These are phyloP conservation scores for Dendrolimus punctatus DNA, from an alignment of 1,140 invertebrate genomes.

Conservation along the genomic window DNA sequence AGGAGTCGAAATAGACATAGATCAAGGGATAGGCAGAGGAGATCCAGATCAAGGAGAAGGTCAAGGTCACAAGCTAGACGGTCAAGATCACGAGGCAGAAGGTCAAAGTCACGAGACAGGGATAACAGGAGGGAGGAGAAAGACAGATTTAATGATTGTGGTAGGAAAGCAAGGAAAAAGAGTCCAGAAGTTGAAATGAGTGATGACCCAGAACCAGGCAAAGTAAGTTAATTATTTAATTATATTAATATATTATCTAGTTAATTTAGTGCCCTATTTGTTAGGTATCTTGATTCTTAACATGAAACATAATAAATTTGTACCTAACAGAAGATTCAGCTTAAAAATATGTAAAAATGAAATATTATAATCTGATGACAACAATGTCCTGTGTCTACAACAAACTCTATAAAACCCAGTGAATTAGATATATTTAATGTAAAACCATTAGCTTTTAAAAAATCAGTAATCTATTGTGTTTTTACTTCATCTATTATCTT, in stretches of 20 bases:
- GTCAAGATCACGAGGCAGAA: slow-evolving; percentile 38
- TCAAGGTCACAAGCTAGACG: slow-evolving; percentile 43
- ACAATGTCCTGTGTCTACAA: too few species aligned
- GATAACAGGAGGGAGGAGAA: slow-evolving; percentile 7
- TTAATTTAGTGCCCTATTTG: too few species aligned
- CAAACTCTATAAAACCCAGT: too few species aligned
- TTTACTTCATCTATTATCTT: too few species aligned
- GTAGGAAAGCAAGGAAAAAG: slow-evolving; percentile 53
- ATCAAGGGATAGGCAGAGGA: slow-evolving; percentile 12
- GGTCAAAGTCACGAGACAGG: slow-evolving; percentile 44
- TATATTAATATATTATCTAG: neutral
- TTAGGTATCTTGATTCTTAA: too few species aligned
- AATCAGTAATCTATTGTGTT: too few species aligned
- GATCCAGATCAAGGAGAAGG: slow-evolving; percentile 43
- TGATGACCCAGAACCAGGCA: slow-evolving; percentile 77
- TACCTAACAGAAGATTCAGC: too few species aligned
- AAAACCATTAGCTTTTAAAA: too few species aligned
- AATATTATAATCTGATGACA: too few species aligned
- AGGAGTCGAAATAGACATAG: slow-evolving; percentile 23
- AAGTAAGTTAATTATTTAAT: slow-evolving; percentile 46
- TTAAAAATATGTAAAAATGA: too few species aligned
- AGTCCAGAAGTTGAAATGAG: slow-evolving; percentile 72
- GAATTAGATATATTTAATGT: too few species aligned
- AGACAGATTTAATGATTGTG: slow-evolving; percentile 33
- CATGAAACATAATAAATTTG: too few species aligned